Evolutionary conservation across 1,140 invertebrate genomes (phyloP), one percentile per base, ranked within the genome.

Genomic region (Argopecten irradians): DNA sequence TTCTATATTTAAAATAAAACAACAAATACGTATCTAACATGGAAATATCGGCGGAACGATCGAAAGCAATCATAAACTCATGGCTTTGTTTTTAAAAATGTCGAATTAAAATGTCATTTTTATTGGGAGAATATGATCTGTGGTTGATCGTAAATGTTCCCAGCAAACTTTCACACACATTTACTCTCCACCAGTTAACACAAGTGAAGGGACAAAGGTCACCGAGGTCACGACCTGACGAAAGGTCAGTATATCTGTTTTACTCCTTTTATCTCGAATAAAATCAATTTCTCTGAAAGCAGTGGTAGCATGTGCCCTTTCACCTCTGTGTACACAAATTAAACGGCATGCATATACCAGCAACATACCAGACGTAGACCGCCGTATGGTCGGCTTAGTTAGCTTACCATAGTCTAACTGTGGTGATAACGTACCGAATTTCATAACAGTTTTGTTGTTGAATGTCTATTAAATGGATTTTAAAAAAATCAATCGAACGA

Each of bases 331-430:
- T 71, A 71, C 55, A 71, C 55, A 71, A 71, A 71, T 71, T 71
- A 71, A 71, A 71, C 55, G 55, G 55, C 55, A 71, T 71, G 55
- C 55, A 71, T 71, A 71, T 71, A 71, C n/a, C n/a, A 71, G 55
- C 55, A 71, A 71, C 22, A 71, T 7, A 71, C 7, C 22, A 71
- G 22, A 71, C 22, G 7, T 5, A 71, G 55, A 71, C 1, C 55
- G 16, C 55, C 8, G 13, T 11, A 3, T 3, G 8, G 2, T 8
- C 1, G 5, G 55, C 7, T 28, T 71, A 28, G 55, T 71, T 28
- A 71, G 55, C 55, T 71, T 71, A 11, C n/a, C 7, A 71, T 71
- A 71, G n/a, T n/a, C n/a, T n/a, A n/a, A n/a, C n/a, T n/a, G n/a
- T n/a, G n/a, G n/a, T n/a, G n/a, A n/a, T n/a, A n/a, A n/a, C n/a